Conservation (phyloP, 2,113 vertebrate genomes). For the Acinonyx jubatus region DNA sequence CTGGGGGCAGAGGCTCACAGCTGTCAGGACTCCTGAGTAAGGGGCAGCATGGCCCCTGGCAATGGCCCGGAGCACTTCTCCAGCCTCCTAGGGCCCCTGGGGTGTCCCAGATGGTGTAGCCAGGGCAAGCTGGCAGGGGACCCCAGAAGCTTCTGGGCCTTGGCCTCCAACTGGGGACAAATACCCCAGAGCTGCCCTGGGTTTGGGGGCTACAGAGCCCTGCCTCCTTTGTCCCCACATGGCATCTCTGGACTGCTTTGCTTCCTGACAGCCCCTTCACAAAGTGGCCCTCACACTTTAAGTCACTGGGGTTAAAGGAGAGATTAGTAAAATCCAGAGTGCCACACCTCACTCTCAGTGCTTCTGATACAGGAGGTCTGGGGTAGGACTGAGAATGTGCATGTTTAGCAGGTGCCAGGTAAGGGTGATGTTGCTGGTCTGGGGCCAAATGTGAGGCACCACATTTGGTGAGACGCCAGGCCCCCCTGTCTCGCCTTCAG, state of each 20-base stretch:
- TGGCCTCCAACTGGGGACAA: neutral
- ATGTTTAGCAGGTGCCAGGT: neutral
- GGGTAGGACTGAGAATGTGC: neutral
- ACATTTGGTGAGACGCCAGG: too few relatives aligned
- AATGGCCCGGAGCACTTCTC: neutral
- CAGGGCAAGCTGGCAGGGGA: neutral
- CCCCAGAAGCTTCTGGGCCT: neutral
- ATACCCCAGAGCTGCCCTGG: neutral
- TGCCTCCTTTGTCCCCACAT: fast-evolving
- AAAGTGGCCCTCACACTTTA: neutral
- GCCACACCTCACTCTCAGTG: neutral
- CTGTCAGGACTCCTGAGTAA: neutral
- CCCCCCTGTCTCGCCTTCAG: neutral
- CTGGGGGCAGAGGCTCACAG: too few relatives aligned
- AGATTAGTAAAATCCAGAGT: neutral
- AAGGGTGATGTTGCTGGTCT: neutral
- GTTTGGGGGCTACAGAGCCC: too few relatives aligned
- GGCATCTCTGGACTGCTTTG: neutral
- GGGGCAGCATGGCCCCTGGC: neutral
- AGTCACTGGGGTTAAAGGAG: neutral
- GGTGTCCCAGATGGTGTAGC: neutral
- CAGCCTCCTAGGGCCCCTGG: neutral
- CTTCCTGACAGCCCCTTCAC: neutral
- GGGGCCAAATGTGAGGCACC: neutral
- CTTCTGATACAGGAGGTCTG: neutral